These are phyloP conservation scores for Phyllotis vaccarum DNA, from an alignment of 2,797 vertebrate species.

Conservation along the genomic window DNA sequence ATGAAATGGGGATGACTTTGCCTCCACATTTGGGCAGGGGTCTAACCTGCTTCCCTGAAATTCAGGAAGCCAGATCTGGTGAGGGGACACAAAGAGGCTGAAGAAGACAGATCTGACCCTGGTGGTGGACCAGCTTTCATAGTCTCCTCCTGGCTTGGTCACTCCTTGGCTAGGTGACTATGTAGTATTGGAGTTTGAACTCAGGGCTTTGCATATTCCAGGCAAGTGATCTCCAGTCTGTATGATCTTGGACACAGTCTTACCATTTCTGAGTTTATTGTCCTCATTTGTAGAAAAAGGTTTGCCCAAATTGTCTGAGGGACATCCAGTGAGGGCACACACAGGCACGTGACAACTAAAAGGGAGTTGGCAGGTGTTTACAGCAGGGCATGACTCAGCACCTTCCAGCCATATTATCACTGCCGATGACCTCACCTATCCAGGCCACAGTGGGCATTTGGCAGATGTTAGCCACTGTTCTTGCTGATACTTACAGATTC, in stretches of 20 bases:
- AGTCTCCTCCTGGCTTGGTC: neutral
- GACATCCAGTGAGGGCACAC: neutral
- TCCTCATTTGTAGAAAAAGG: neutral
- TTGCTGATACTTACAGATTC: neutral
- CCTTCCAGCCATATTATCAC: no score
- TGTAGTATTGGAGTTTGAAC: neutral
- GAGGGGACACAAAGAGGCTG: neutral
- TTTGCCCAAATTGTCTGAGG: neutral
- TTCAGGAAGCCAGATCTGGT: neutral
- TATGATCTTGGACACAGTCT: neutral
- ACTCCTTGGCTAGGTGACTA: neutral
- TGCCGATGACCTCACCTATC: neutral
- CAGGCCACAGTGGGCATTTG: neutral
- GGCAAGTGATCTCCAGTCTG: neutral
- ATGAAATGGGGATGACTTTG: neutral
- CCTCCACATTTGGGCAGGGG: fast-evolving
- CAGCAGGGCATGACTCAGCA: neutral
- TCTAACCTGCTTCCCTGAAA: neutral
- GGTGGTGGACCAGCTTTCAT: neutral
- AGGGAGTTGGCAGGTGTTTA: neutral
- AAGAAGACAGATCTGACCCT: neutral
- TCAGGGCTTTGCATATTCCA: neutral
- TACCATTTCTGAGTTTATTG: slow-evolving; percentile 24
- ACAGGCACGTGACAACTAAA: neutral
- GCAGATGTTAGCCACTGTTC: neutral